phyloP scores from a whole-genome alignment of 2,113 vertebrate species.

The Xyliphius kryptos region DNA sequence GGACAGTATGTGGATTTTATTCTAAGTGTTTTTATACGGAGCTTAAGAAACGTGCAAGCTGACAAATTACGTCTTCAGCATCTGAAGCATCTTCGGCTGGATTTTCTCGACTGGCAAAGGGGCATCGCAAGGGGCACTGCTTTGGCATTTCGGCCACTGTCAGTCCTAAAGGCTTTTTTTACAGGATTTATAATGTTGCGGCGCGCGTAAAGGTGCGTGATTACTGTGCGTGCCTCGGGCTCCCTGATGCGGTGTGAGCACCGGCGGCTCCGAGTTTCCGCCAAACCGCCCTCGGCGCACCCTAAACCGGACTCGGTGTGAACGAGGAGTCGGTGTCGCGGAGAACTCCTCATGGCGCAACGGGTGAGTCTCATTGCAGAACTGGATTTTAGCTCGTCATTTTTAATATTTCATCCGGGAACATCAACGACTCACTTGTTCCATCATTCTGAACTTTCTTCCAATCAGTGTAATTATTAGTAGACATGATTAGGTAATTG shows the following conservation, averaged over 20 bases:
- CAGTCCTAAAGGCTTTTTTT: constrained; percentile 8
- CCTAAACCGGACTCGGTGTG: constrained; percentile 73
- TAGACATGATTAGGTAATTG: too few species aligned
- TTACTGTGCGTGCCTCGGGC: background rate
- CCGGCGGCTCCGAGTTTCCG: constrained; percentile 56
- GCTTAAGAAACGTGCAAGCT: background rate
- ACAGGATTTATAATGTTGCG: constrained; percentile 23
- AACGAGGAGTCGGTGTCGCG: constrained; percentile 59
- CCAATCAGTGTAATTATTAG: too few species aligned
- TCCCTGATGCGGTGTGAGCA: constrained; percentile 52
- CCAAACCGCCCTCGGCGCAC: constrained; percentile 21
- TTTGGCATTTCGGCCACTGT: constrained; percentile 6
- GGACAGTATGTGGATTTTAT: constrained; percentile 17
- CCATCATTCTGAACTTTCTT: too few species aligned
- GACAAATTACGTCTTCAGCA: background rate
- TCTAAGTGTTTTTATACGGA: constrained; percentile 7
- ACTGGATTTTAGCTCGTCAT: too few species aligned
- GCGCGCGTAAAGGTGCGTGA: constrained; percentile 7
- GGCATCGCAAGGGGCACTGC: background rate
- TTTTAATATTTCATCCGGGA: too few species aligned
- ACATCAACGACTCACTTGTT: too few species aligned
- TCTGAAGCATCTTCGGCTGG: constrained; percentile 8
- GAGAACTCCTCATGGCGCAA: constrained; percentile 82
- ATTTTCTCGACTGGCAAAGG: constrained; percentile 7
- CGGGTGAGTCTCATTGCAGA: constrained; percentile 72